phyloP scores from a whole-genome alignment of 2,113 vertebrate species.

The Passer montanus region DNA sequence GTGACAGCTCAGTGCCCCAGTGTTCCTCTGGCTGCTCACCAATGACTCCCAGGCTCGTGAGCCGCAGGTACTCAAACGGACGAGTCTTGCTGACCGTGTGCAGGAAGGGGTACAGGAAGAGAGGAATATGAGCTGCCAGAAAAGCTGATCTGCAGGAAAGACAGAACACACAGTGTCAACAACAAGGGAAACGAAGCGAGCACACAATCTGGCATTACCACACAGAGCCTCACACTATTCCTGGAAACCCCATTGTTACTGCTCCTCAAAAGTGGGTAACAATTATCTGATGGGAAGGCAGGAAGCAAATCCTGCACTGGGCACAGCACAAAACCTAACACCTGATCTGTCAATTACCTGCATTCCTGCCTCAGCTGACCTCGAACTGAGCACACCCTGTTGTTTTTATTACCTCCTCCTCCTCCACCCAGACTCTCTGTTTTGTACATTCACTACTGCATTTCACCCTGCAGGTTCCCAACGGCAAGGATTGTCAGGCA shows the following conservation, averaged over 20 bases:
- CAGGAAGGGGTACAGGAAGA: slow-evolving; percentile 96
- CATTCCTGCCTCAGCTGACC: background rate
- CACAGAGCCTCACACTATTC: background rate
- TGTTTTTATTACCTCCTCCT: background rate
- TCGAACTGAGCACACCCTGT: background rate
- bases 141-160: slow-evolving; percentile 88
- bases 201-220: background rate
- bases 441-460: background rate
- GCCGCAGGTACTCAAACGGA: slow-evolving; percentile 94
- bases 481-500: background rate
- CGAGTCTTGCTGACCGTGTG: slow-evolving; percentile 98
- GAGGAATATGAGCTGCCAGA: slow-evolving; percentile 94
- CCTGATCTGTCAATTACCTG: background rate
- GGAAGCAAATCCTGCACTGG: background rate
- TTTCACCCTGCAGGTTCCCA: background rate
- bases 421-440: background rate
- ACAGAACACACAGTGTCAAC: background rate
- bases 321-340: background rate
- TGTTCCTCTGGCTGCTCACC: slow-evolving; percentile 71
- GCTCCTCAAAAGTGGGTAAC: background rate
- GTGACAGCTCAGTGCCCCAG: background rate
- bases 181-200: background rate
- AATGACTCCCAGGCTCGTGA: slow-evolving; percentile 96
- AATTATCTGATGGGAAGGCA: background rate
- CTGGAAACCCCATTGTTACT: background rate